These are phyloP conservation scores for Allophyes oxyacanthae DNA, from an alignment of 2,888 invertebrate genomes.

Conservation along the genomic window DNA sequence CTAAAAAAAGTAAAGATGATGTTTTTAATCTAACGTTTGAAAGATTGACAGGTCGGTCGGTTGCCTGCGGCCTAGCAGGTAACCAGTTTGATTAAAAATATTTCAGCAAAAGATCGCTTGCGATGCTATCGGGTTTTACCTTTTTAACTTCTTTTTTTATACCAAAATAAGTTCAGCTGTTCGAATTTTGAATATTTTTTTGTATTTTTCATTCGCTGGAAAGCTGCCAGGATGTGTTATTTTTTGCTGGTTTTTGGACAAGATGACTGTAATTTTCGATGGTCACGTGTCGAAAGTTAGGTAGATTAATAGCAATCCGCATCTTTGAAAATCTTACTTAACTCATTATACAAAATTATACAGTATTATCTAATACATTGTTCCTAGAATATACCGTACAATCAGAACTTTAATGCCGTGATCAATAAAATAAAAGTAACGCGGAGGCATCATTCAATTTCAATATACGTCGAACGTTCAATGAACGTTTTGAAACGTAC, in stretches of 20 bases:
- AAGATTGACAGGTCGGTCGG: constrained; percentile 88
- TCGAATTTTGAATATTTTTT: constrained; percentile 28
- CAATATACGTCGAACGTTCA: constrained; percentile 23
- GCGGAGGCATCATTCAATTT: constrained; percentile 21
- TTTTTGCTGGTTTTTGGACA: constrained; percentile 1
- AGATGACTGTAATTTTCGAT: too few species aligned
- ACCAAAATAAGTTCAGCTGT: constrained; percentile 44
- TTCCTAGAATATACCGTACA: background rate
- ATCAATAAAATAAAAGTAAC: constrained; percentile 19
- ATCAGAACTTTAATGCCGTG: background rate
- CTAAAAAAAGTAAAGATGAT: constrained; percentile 85
- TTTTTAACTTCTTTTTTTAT: constrained; percentile 58
- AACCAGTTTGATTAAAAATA: constrained; percentile 88
- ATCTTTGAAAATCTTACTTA: too few species aligned
- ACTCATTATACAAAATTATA: too few species aligned
- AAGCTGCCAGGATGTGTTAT: constrained; percentile 16
- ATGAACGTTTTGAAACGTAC: constrained; percentile 20
- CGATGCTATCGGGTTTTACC: constrained; percentile 69
- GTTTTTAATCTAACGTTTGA: constrained; percentile 88
- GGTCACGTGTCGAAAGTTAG: too few species aligned
- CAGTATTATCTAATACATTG: too few species aligned
- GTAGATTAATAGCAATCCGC: too few species aligned
- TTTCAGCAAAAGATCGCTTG: constrained; percentile 80
- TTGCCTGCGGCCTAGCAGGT: constrained; percentile 80
- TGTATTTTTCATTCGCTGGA: constrained; percentile 18